Evolutionary conservation across 2,797 vertebrate genomes (phyloP).

Genomic region (Gallinago stenura): DNA sequence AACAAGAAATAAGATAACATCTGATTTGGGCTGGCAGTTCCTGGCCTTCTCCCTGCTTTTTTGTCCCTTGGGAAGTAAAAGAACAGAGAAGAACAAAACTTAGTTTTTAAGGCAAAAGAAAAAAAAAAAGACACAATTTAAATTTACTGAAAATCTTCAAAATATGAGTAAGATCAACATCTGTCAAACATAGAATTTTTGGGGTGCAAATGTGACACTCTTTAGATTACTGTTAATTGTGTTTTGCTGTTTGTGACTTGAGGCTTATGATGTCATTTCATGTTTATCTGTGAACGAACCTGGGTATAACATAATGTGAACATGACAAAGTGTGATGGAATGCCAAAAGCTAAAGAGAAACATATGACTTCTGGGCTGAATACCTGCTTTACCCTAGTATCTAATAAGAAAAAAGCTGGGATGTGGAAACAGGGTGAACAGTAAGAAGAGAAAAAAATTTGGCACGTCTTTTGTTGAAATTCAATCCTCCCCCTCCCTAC

Average conservation of each 20-base stretch:
- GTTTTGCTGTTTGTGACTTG: conserved; percentile 67
- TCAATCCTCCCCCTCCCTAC: conserved; percentile 51
- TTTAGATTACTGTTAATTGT: neutral
- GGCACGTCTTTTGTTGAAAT: conserved; percentile 81
- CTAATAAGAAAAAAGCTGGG: conserved; percentile 71
- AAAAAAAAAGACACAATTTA: neutral
- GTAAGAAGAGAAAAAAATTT: conserved; percentile 71
- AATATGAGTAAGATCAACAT: neutral
- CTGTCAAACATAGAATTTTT: neutral
- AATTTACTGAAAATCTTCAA: neutral
- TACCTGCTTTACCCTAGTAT: conserved; percentile 64
- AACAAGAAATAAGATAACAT: neutral
- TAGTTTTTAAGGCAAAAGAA: neutral
- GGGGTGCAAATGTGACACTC: neutral
- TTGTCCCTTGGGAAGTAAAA: neutral
- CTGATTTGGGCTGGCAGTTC: neutral
- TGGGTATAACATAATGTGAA: conserved; percentile 46
- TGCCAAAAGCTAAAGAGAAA: conserved; percentile 78
- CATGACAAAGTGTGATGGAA: conserved; percentile 62
- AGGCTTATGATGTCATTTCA: conserved; percentile 58
- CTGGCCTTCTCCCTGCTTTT: neutral
- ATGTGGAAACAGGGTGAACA: conserved; percentile 70
- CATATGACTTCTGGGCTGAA: conserved; percentile 68
- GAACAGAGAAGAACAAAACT: neutral
- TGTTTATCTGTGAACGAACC: conserved; percentile 39